Conservation (phyloP, 2,888 invertebrate genomes). For the Protodeltote pygarga region DNA sequence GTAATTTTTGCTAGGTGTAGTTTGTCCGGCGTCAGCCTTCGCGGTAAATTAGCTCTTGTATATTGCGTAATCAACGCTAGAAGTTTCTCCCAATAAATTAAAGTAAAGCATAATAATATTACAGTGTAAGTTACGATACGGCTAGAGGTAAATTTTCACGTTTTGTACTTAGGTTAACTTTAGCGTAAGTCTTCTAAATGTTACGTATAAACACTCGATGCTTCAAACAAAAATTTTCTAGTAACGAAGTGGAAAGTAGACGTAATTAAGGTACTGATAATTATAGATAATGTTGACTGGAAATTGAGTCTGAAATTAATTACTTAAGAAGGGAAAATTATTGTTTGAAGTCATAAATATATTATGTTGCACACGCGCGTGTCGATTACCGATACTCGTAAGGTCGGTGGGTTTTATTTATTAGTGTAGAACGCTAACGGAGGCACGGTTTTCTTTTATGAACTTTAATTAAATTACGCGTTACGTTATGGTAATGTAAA, state of each 20-base stretch:
- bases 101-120: constrained; percentile 62
- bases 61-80: constrained; percentile 52
- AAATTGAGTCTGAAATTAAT: constrained; percentile 76
- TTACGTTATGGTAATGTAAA: no score
- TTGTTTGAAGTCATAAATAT: constrained; percentile 76
- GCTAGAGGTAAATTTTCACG: constrained; percentile 69
- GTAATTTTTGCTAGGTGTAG: constrained; percentile 10
- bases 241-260: constrained; percentile 56
- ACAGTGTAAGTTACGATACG: constrained; percentile 57
- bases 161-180: constrained; percentile 73
- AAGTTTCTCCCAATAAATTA: constrained; percentile 54
- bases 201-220: constrained; percentile 56
- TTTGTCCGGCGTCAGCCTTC: constrained; percentile 24
- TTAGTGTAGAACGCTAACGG: constrained; percentile 19
- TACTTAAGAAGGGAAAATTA: constrained; percentile 68
- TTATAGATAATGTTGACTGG: constrained; percentile 67
- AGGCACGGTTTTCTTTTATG: constrained; percentile 40
- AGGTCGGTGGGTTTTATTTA: constrained; percentile 35
- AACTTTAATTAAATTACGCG: no score
- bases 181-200: constrained; percentile 63
- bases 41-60: constrained; percentile 42
- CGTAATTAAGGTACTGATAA: constrained; percentile 71
- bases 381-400: no score
- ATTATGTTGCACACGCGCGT: constrained; percentile 42
- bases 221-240: constrained; percentile 77